Evolutionary conservation across 2,888 invertebrate species (phyloP).

Genomic region (Xanthorhoe designata): DNA sequence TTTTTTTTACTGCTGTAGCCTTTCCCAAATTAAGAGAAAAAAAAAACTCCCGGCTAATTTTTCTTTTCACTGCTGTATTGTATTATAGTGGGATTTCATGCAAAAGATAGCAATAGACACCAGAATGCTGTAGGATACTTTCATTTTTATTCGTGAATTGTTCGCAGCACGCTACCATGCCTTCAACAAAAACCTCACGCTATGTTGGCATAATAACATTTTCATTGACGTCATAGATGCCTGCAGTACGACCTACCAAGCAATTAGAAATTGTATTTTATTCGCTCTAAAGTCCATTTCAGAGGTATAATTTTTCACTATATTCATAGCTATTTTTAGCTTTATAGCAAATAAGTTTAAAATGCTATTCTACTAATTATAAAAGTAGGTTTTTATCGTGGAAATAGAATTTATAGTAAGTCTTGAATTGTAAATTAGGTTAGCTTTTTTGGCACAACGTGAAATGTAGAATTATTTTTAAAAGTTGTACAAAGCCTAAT

Average conservation of each 20-base stretch:
- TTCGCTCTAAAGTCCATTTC: conserved; percentile 39
- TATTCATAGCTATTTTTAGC: conserved; percentile 21
- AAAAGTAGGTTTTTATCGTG: conserved; percentile 21
- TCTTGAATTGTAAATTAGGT: background rate
- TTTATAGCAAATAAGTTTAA: conserved; percentile 27
- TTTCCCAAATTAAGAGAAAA: too few relatives aligned
- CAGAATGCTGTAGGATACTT: conserved; percentile 40
- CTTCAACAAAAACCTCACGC: conserved; percentile 38
- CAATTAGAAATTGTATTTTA: conserved; percentile 38
- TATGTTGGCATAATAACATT: conserved; percentile 57
- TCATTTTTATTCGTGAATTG: conserved; percentile 45
- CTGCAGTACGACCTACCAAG: conserved; percentile 37
- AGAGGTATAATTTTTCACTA: conserved; percentile 14
- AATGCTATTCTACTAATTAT: conserved; percentile 20
- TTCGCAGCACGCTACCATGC: conserved; percentile 39
- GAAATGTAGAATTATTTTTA: background rate
- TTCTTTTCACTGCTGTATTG: background rate
- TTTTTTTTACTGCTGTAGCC: too few relatives aligned
- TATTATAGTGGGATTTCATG: background rate
- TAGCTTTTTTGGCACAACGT: background rate
- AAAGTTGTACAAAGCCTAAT: too few relatives aligned
- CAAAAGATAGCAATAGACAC: conserved; percentile 14
- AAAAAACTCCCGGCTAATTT: background rate
- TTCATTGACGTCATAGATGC: conserved; percentile 68
- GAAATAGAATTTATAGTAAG: conserved; percentile 26